Evolutionary conservation across 92 coral and sea anemone genomes (phyloP).

Genomic region (Galaxea fascicularis): DNA sequence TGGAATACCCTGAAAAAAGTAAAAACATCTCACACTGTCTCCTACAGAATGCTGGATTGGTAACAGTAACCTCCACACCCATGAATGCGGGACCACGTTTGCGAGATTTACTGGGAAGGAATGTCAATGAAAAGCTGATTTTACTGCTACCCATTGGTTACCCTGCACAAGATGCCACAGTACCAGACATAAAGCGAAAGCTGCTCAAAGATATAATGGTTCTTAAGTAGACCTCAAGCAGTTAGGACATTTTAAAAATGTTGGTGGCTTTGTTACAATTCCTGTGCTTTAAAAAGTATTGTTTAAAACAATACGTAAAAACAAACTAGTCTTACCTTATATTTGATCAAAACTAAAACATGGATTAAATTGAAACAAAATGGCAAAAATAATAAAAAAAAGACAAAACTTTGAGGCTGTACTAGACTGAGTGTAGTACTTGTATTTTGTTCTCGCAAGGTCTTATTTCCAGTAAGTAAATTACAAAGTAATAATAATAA

Average conservation of each 20-base stretch:
- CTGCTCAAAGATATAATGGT: conserved; percentile 81
- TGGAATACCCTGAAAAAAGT: neutral
- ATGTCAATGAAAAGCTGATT: conserved; percentile 87
- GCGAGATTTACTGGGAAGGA: conserved; percentile 81
- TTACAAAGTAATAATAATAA: neutral
- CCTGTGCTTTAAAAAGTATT: no score
- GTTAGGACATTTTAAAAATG: neutral
- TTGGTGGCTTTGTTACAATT: no score
- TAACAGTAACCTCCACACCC: conserved; percentile 98
- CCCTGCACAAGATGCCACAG: conserved; percentile 83
- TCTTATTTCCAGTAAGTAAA: no score
- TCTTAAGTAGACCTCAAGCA: conserved; percentile 33
- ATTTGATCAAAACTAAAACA: no score
- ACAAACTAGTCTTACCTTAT: no score
- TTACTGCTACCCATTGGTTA: conserved; percentile 91
- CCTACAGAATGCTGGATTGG: conserved; percentile 89
- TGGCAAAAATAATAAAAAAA: no score
- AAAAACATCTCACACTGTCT: neutral
- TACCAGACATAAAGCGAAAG: conserved; percentile 88
- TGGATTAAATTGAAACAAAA: no score
- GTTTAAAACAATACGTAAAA: no score
- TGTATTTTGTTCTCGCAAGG: no score
- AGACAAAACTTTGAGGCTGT: no score
- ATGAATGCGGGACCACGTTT: conserved; percentile 95
- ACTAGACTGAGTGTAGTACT: no score